These are phyloP conservation scores for Eupleurogrammus muticus DNA, from an alignment of 2,797 vertebrate species.

Conservation along the genomic window DNA sequence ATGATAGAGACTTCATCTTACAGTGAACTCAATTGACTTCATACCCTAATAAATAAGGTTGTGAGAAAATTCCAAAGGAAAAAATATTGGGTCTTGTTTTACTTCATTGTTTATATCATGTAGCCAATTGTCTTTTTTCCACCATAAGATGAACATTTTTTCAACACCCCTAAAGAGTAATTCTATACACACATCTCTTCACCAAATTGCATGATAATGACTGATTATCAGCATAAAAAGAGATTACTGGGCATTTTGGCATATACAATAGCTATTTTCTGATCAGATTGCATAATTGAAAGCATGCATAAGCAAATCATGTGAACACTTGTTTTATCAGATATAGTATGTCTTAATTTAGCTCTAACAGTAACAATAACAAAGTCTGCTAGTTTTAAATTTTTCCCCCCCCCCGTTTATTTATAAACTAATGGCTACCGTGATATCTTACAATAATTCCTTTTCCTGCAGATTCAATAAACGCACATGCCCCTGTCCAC, in stretches of 20 bases:
- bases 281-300: too few relatives aligned
- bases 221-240: too few relatives aligned
- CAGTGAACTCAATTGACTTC: constrained; percentile 60
- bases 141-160: neutral
- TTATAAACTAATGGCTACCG: neutral
- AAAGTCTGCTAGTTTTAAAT: neutral
- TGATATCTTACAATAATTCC: constrained; percentile 1
- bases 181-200: too few relatives aligned
- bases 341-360: neutral
- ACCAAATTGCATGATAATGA: too few relatives aligned
- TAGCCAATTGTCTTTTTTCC: neutral
- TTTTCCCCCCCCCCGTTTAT: neutral
- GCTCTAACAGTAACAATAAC: neutral
- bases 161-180: neutral
- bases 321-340: too few relatives aligned
- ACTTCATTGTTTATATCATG: constrained; percentile 42
- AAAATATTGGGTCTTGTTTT: neutral
- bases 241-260: too few relatives aligned
- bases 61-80: constrained; percentile 27
- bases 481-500: too few relatives aligned
- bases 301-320: too few relatives aligned
- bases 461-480: constrained; percentile 38
- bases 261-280: too few relatives aligned
- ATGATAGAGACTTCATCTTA: constrained; percentile 45
- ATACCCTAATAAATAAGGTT: constrained; percentile 29